phyloP scores from a whole-genome alignment of 1,140 invertebrate genomes.

The Pseudomyrmex flavicornis region DNA sequence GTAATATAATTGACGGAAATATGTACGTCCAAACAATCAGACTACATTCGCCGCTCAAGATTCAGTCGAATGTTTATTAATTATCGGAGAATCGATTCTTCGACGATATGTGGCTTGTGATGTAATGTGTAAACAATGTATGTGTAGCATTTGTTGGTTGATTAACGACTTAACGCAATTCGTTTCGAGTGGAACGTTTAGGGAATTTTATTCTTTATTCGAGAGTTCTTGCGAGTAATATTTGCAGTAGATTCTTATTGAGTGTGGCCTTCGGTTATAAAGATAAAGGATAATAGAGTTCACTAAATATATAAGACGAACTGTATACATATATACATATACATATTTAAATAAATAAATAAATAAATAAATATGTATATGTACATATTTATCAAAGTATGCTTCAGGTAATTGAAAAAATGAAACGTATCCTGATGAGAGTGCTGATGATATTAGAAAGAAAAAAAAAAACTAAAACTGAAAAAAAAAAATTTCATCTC shows the following conservation, averaged over 20 bases:
- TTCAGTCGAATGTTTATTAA: constrained; percentile 8
- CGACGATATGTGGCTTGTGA: constrained; percentile 6
- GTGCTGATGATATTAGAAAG: neutral
- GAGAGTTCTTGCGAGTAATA: neutral
- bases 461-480: neutral
- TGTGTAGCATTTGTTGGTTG: neutral
- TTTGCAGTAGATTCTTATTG: constrained; percentile 77
- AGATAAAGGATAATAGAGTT: constrained; percentile 59
- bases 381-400: neutral
- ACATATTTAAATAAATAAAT: too few relatives aligned
- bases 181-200: neutral
- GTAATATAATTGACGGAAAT: constrained; percentile 20
- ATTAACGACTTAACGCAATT: neutral
- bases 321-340: neutral
- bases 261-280: constrained; percentile 80
- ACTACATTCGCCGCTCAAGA: constrained; percentile 34
- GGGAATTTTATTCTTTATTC: constrained; percentile 37
- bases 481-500: neutral
- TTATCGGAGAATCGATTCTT: constrained; percentile 18
- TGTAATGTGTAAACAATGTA: constrained; percentile 29
- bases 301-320: constrained; percentile 56
- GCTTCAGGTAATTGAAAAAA: constrained; percentile 27
- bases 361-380: too few relatives aligned
- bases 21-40: constrained; percentile 57
- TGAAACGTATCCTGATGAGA: neutral